These are phyloP conservation scores for Tangara arthus DNA, from an alignment of 2,797 vertebrate species.

Conservation along the genomic window DNA sequence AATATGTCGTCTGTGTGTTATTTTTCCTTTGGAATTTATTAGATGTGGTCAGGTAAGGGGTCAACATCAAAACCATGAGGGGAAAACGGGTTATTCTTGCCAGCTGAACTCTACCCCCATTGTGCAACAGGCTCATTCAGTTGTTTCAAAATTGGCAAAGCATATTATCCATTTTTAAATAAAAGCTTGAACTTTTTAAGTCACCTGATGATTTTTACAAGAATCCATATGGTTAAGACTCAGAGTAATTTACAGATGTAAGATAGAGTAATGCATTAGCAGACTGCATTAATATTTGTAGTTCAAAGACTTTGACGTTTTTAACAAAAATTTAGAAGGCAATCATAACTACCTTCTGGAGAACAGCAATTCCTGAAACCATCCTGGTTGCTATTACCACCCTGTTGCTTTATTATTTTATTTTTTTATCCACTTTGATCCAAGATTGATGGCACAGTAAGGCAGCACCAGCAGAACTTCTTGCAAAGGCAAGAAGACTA, in stretches of 20 bases:
- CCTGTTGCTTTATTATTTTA: neutral
- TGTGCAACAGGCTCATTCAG: neutral
- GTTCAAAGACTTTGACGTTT: neutral
- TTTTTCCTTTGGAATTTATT: slow-evolving; percentile 91
- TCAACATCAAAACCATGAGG: neutral
- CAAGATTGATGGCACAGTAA: neutral
- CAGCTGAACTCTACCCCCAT: neutral
- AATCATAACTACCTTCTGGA: neutral
- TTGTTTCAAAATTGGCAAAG: slow-evolving; percentile 1
- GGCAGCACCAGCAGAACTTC: neutral
- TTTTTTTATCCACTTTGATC: neutral
- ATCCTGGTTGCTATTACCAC: neutral
- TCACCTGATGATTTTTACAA: neutral
- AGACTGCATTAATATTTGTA: neutral
- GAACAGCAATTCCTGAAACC: neutral
- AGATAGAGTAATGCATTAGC: neutral
- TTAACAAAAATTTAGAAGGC: neutral
- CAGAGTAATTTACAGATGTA: slow-evolving; percentile 1
- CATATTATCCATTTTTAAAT: neutral
- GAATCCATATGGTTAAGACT: neutral
- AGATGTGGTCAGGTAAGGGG: slow-evolving; percentile 85
- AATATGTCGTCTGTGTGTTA: slow-evolving; percentile 84
- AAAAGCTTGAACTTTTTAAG: neutral
- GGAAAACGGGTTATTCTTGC: neutral
- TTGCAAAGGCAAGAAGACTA: neutral